Base-by-base conservation (phyloP, 2,888 invertebrate species). In the Strigamia crassipes region DNA sequence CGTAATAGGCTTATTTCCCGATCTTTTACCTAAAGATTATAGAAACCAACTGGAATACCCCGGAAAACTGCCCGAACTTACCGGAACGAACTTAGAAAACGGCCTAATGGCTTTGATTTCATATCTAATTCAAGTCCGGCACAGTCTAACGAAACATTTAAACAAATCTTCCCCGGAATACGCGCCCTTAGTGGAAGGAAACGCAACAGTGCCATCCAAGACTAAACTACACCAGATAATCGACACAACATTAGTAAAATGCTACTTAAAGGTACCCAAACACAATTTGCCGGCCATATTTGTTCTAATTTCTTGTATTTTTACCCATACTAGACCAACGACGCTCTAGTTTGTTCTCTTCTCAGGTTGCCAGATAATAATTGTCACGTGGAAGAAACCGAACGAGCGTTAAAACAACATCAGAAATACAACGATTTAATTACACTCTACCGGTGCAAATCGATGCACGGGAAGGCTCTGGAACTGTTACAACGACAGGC, bases 241-340 rank as follows among this genome's bases (percentile, higher is more conserved):
- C 83, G 99, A 99, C 87, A 99, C 99, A 0, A 98, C 98, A 0
- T 89, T 99, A 80, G 90, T 99, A 12, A 99, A 99, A 88, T 99
- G 99, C 87, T 99, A 99, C 89, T 90, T 99, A 83, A 94, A 96
- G 92, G 95, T 94, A 6, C 38, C 10, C 10, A 88, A 85, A 84
- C 85, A 73, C 73, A 78, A 42, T 61, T 79, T 81, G n/a, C 13
- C 8, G 21, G 34, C 23, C 73, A 21, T 61, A 38, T 12, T 27
- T 78, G 15, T 13, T 27, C 5, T 73, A 73, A 73, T n/a, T 73
- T 21, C 9, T 27, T 13, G 6, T n/a, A n/a, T 27, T 73, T 73
- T 21, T n/a, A 46, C 6, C 9, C 12, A n/a, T 61, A 3, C 21
- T 87, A 96, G 94, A 97, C 96, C 0, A 98, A 99, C 87, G 97